Percentiles rank a stretch among this genome's conserved stretches.
Conservation (phyloP, 2,113 vertebrate species). For the Peromyscus californicus region DNA sequence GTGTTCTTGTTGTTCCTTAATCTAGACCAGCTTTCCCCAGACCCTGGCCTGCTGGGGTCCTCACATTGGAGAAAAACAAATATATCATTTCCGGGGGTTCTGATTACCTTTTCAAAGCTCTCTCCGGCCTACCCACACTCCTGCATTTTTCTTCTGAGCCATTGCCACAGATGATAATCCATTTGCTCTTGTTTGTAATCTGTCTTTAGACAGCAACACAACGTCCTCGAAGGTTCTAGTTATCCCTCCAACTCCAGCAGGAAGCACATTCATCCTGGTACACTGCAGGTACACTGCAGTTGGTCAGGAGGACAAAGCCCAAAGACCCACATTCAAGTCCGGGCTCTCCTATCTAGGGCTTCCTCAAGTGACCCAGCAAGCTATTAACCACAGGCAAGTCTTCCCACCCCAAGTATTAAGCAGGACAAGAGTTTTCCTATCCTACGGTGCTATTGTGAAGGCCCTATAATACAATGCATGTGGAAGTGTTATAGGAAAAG, state of each 20-base stretch:
- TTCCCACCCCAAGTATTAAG: not conserved
- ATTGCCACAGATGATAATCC: not conserved
- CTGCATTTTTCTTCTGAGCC: not conserved
- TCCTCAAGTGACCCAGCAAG: not conserved
- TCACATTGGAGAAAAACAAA: not conserved
- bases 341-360: not conserved
- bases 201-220: not conserved
- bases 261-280: not conserved
- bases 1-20: not conserved
- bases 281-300: fast-evolving
- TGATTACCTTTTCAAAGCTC: not conserved
- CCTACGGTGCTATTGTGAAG: not conserved
- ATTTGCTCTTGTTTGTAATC: not conserved
- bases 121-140: not conserved
- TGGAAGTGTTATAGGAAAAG: not conserved
- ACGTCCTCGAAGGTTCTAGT: not conserved
- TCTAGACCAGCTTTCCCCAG: not conserved
- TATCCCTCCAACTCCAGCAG: not conserved
- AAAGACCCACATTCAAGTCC: not conserved
- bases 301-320: not conserved
- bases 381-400: not conserved
- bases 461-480: not conserved
- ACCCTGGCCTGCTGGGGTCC: not conserved
- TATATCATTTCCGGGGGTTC: not conserved
- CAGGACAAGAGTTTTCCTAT: not conserved